A percentile compares a stretch with the other conserved stretches of the same genome.
Evolutionary conservation across 2,113 vertebrate species (phyloP).

Genomic region (Ginglymostoma cirratum): DNA sequence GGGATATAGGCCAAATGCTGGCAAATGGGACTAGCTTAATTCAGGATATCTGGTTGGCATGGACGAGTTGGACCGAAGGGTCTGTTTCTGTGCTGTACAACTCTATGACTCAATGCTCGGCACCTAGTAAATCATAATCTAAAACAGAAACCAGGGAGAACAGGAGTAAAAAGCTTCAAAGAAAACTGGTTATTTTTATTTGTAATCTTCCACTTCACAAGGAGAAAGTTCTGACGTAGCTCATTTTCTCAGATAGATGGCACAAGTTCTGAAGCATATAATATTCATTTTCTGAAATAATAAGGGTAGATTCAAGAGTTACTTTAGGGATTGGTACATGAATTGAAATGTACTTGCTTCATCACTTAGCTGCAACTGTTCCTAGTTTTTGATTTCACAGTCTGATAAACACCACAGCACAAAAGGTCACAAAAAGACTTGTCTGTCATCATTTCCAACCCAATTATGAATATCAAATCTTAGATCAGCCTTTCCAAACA

Average conservation of each 20-base stretch:
- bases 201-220: not conserved
- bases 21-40: too few relatives aligned
- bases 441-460: not conserved
- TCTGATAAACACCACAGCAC: not conserved
- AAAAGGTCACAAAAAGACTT: not conserved
- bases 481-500: slow-evolving; percentile 25
- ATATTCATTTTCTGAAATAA: not conserved
- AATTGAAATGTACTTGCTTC: slow-evolving; percentile 1
- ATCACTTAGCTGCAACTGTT: slow-evolving; percentile 15
- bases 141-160: not conserved
- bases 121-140: not conserved
- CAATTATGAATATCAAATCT: not conserved
- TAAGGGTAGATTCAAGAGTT: not conserved
- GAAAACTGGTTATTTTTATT: not conserved
- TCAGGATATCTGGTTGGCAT: too few relatives aligned
- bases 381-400: not conserved
- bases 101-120: not conserved
- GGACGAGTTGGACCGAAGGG: too few relatives aligned
- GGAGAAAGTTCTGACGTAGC: not conserved
- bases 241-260: not conserved
- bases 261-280: not conserved
- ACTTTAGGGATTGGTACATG: not conserved
- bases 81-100: too few relatives aligned
- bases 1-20: too few relatives aligned
- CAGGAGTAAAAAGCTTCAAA: not conserved